Percentiles rank a stretch among this genome's conserved stretches.
phyloP scores from a whole-genome alignment of 92 coral and sea anemone genomes.

The Porites lobata region DNA sequence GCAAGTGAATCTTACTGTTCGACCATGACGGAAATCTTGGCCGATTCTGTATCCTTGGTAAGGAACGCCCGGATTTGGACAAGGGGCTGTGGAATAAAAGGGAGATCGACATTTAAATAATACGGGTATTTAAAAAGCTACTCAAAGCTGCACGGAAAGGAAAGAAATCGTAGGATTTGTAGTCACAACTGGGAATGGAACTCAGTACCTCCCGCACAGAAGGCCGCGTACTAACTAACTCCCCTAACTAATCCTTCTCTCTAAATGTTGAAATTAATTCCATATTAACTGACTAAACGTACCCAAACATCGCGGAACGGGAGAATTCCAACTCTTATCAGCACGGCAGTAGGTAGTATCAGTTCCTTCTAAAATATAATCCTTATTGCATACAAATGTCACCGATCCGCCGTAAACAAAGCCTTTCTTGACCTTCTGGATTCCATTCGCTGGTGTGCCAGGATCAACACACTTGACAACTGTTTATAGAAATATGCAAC shows the following conservation, averaged over 20 bases:
- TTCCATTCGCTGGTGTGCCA: slow-evolving; percentile 48
- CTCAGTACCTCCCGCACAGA: too few relatives aligned
- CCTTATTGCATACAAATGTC: slow-evolving; percentile 43
- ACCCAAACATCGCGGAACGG: slow-evolving; percentile 60
- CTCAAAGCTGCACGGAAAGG: too few relatives aligned
- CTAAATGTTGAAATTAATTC: too few relatives aligned
- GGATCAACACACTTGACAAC: slow-evolving; percentile 55
- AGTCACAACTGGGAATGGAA: too few relatives aligned
- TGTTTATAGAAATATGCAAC: background rate
- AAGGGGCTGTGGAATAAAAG: slow-evolving; percentile 25
- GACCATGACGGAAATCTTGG: slow-evolving; percentile 30
- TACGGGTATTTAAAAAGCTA: too few relatives aligned
- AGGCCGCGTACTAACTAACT: too few relatives aligned
- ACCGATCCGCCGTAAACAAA: slow-evolving; percentile 63
- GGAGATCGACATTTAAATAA: too few relatives aligned
- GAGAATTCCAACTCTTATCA: slow-evolving; percentile 50
- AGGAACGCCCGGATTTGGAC: slow-evolving; percentile 38
- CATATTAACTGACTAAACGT: background rate
- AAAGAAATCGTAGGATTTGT: too few relatives aligned
- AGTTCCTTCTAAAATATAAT: slow-evolving; percentile 47
- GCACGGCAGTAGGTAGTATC: slow-evolving; percentile 46
- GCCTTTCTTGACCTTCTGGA: slow-evolving; percentile 18
- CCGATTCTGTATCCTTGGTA: slow-evolving; percentile 17
- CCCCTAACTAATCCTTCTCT: too few relatives aligned
- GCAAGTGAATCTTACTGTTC: slow-evolving; percentile 35